phyloP scores from a whole-genome alignment of 1,140 invertebrate genomes.

The Hylaeus volcanicus region DNA sequence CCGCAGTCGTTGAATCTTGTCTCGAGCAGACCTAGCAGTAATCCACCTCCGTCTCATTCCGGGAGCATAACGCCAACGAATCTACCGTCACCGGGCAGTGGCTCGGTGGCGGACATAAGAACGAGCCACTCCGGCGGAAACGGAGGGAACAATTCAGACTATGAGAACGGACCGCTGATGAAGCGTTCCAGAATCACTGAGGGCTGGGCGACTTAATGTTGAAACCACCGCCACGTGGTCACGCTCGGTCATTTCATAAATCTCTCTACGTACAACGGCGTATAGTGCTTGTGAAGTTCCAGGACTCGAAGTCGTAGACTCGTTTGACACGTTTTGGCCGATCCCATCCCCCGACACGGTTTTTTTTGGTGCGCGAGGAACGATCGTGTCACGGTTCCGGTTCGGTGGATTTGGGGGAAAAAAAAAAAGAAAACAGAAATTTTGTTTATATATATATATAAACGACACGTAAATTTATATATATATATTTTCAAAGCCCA shows the following conservation, averaged over 20 bases:
- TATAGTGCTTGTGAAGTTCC: constrained; percentile 62
- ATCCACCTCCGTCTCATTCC: constrained; percentile 79
- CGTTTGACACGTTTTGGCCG: neutral
- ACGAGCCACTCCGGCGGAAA: constrained; percentile 81
- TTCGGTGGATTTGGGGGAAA: neutral
- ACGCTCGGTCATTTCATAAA: constrained; percentile 61
- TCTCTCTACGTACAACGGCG: constrained; percentile 68
- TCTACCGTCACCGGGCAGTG: constrained; percentile 85
- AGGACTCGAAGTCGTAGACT: constrained; percentile 38
- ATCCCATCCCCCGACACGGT: constrained; percentile 1
- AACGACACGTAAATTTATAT: too few species aligned
- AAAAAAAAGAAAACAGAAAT: constrained; percentile 44
- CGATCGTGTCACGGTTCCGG: neutral
- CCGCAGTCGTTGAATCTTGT: constrained; percentile 83
- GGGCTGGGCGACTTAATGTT: constrained; percentile 90
- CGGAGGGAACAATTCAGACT: constrained; percentile 83
- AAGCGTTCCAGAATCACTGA: constrained; percentile 91
- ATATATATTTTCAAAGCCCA: constrained; percentile 56
- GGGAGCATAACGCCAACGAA: constrained; percentile 89
- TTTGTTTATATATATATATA: constrained; percentile 59
- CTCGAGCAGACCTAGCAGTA: constrained; percentile 76
- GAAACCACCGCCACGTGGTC: constrained; percentile 30
- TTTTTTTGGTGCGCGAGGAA: constrained; percentile 1
- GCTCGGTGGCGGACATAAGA: constrained; percentile 72
- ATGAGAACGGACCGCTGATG: constrained; percentile 89